These are phyloP conservation scores for Apogon talboti DNA, from an alignment of 2,797 vertebrate genomes.

Conservation along the genomic window DNA sequence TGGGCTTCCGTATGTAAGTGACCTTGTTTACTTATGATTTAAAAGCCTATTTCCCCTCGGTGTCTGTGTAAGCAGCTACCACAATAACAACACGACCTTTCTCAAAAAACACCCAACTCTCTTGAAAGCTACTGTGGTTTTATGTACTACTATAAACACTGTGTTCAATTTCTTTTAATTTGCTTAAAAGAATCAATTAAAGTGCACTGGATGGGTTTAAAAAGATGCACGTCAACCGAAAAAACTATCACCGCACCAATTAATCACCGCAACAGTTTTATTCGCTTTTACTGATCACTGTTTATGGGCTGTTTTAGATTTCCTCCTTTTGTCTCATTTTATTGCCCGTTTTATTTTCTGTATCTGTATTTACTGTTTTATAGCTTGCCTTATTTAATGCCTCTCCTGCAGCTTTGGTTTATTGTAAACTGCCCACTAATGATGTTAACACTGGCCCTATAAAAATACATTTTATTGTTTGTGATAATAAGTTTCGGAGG, in stretches of 20 bases:
- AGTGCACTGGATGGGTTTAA: neutral
- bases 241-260: neutral
- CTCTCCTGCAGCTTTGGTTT: conserved; percentile 18
- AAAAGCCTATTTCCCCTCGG: conserved; percentile 25
- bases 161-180: neutral
- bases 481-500: conserved; percentile 13
- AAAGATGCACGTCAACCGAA: neutral
- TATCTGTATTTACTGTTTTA: conserved; percentile 21
- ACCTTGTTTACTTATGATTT: conserved; percentile 34
- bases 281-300: neutral
- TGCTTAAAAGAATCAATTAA: neutral
- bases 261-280: neutral
- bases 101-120: conserved; percentile 13
- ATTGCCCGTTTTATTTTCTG: conserved; percentile 4
- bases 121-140: neutral
- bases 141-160: conserved; percentile 7
- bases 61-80: conserved; percentile 4
- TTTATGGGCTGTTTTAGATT: neutral
- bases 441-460: conserved; percentile 12
- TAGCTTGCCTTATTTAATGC: conserved; percentile 25
- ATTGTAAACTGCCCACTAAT: conserved; percentile 12
- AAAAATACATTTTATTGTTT: conserved; percentile 26
- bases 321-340: conserved; percentile 1
- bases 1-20: neutral
- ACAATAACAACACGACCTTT: conserved; percentile 26